Base-by-base conservation (phyloP, 2,888 invertebrate genomes). In the Melinaea marsaeus region DNA sequence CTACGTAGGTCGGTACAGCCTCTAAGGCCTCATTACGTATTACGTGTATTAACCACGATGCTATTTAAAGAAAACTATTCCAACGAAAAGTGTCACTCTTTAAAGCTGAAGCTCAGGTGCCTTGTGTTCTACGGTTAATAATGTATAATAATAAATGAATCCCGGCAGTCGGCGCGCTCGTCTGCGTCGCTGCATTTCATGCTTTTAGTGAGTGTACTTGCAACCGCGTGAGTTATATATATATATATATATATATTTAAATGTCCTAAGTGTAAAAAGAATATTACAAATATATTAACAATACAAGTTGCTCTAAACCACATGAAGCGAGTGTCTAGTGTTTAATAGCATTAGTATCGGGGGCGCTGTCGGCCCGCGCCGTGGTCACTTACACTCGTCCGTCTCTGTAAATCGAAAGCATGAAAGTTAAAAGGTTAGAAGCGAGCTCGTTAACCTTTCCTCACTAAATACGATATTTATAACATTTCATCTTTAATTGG, bases 371-470 rank as follows among this genome's bases (percentile, higher is more conserved):
- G 85, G 81, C 79, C 85, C 80, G 81, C 76, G 76, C 75, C 78
- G 77, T 81, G 76, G 83, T 80, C 79, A 89, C 90, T 90, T 90
- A 90, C 90, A 89, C 86, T 90, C 89, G 85, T 90, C 90, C 89
- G 87, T 81, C 74, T 89, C 90, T 90, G 90, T 86, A 90, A 90
- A 86, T 79, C 84, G 88, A 88, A 86, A 89, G 89, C 88, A 89
- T 83, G 87, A 86, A 79, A 88, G 83, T 81, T 86, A 76, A 81
- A 77, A 81, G 75, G 88, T 88, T 88, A 88, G 78, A 83, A 82
- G 84, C 81, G 72, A 79, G 76, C 74, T 46, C 48, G 47, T 47
- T 55, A 48, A 32, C 22, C 13, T 57, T 33, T 62, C 3, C 46
- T 57, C 7, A 32, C 9, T 51, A 2, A 11, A 9, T 22, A 32